Percentiles rank a stretch among this genome's conserved stretches.
These are phyloP conservation scores for Gymnoscelis rufifasciata DNA, from an alignment of 2,888 invertebrate genomes.

Conservation along the genomic window DNA sequence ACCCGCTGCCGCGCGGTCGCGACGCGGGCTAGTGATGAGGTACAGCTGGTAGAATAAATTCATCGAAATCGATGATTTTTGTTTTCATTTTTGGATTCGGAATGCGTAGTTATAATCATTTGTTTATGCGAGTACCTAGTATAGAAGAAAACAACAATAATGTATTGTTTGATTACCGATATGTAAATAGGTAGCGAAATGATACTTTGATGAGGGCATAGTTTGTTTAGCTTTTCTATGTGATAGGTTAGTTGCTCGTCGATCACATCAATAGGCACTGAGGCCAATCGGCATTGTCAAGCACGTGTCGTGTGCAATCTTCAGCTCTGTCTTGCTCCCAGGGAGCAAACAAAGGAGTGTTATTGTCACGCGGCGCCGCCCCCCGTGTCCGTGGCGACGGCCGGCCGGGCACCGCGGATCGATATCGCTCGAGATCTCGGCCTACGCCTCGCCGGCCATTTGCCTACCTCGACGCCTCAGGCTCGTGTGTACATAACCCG, in stretches of 20 bases:
- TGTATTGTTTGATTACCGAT: no score
- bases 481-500: conserved; percentile 77
- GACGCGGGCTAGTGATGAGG: conserved; percentile 55
- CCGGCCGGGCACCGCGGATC: conserved; percentile 68
- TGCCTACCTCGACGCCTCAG: conserved; percentile 78
- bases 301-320: background rate
- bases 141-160: no score
- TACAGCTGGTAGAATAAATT: conserved; percentile 23
- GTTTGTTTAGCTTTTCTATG: no score
- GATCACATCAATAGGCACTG: no score
- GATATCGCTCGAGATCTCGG: conserved; percentile 76
- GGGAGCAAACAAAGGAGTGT: conserved; percentile 72
- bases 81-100: no score
- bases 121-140: no score
- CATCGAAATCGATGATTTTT: conserved; percentile 16
- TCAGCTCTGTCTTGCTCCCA: background rate
- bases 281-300: no score
- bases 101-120: no score
- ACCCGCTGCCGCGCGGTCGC: conserved; percentile 70
- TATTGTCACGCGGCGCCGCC: conserved; percentile 70
- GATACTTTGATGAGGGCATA: no score
- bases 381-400: conserved; percentile 68
- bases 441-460: conserved; percentile 78
- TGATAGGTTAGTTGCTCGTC: no score
- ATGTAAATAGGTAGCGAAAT: no score